A percentile compares a stretch with the other conserved stretches of the same genome.
Conservation (phyloP, 2,113 vertebrate species). For the Myiozetetes cayanensis region DNA sequence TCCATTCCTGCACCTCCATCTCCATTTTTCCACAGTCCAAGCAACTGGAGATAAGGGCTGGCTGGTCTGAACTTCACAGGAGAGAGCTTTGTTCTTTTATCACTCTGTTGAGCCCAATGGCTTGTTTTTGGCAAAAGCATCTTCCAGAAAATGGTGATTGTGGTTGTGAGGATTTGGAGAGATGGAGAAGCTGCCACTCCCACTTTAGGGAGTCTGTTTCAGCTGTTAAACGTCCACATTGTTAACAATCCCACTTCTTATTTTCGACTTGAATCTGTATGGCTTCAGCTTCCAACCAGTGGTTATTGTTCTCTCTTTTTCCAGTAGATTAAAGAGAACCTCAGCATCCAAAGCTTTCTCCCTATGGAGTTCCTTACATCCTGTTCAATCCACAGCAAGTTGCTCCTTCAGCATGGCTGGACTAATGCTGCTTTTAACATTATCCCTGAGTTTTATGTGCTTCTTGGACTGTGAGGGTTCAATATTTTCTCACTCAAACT, state of each 20-base stretch:
- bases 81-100: not conserved
- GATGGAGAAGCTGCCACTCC: not conserved
- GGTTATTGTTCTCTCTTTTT: slow-evolving; percentile 42
- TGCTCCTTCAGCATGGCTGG: not conserved
- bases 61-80: not conserved
- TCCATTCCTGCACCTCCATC: not conserved
- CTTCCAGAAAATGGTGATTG: slow-evolving; percentile 8
- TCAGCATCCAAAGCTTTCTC: slow-evolving; percentile 38
- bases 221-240: not conserved
- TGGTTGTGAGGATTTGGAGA: not conserved
- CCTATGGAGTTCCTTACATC: not conserved
- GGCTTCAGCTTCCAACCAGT: slow-evolving; percentile 30
- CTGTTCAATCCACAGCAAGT: slow-evolving; percentile 33
- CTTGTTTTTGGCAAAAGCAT: not conserved
- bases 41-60: not conserved
- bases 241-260: slow-evolving; percentile 8
- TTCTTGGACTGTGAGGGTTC: not conserved
- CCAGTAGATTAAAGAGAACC: slow-evolving; percentile 47
- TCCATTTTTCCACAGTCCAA: not conserved
- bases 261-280: slow-evolving; percentile 26
- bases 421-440: slow-evolving; percentile 20
- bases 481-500: not conserved
- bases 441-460: not conserved
- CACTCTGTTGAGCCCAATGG: not conserved
- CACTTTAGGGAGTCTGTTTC: not conserved